Conservation (phyloP, 2,113 vertebrate species). For the Perca flavescens region DNA sequence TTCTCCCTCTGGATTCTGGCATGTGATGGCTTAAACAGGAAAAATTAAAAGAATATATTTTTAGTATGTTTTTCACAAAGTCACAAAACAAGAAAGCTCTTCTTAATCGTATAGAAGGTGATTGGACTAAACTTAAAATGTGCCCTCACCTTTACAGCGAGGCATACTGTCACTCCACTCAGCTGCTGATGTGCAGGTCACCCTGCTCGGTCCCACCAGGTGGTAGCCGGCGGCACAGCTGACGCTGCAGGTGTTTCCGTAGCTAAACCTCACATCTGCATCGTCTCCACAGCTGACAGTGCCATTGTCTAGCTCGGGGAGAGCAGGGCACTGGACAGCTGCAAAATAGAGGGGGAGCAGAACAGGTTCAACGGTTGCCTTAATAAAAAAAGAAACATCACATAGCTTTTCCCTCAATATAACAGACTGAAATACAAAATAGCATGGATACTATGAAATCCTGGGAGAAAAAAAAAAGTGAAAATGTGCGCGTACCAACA, state of each 20-base stretch:
- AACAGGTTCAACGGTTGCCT: constrained; percentile 12
- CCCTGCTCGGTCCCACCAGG: constrained; percentile 69
- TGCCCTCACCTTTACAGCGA: constrained; percentile 83
- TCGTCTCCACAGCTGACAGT: constrained; percentile 79
- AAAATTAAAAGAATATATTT: neutral
- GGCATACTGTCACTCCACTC: constrained; percentile 82
- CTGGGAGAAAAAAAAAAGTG: neutral
- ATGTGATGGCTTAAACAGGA: constrained; percentile 63
- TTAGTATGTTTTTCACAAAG: neutral
- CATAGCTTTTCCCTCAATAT: neutral
- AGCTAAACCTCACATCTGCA: constrained; percentile 73
- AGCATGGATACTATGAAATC: neutral
- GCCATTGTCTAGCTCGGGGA: constrained; percentile 66
- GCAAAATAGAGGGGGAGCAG: constrained; percentile 14
- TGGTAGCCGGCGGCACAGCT: constrained; percentile 80
- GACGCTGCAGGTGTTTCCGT: constrained; percentile 84
- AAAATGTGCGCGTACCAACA: constrained; percentile 50
- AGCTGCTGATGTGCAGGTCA: constrained; percentile 78
- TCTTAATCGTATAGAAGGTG: neutral
- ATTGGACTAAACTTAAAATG: neutral
- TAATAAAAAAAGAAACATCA: neutral
- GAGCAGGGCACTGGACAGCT: constrained; percentile 73
- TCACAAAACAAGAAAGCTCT: neutral
- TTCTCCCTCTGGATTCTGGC: constrained; percentile 48
- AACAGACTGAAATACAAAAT: neutral